Conservation (phyloP, 2,888 invertebrate species). For the Coenonympha glycerion region DNA sequence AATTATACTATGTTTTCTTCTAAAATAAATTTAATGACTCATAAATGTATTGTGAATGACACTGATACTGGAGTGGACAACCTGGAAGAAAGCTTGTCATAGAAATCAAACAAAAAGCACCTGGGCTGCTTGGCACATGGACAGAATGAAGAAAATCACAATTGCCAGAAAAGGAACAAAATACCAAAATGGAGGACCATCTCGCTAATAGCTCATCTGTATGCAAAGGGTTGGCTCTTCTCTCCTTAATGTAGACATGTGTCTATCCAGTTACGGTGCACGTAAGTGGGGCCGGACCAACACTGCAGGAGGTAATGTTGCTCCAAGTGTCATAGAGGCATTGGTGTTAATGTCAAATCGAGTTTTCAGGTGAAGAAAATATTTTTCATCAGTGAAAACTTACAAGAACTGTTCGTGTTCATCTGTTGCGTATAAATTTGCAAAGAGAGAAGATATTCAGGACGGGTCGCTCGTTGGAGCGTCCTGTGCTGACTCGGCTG, state of each 20-base stretch:
- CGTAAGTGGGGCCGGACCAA: slow-evolving; percentile 45
- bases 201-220: slow-evolving; percentile 25
- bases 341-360: slow-evolving; percentile 72
- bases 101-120: slow-evolving; percentile 13
- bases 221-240: slow-evolving; percentile 27
- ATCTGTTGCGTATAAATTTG: slow-evolving; percentile 13
- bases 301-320: slow-evolving; percentile 42
- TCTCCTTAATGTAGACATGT: slow-evolving; percentile 25
- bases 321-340: slow-evolving; percentile 49
- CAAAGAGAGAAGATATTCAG: slow-evolving; percentile 45
- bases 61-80: slow-evolving; percentile 27
- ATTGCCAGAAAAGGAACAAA: slow-evolving; percentile 19
- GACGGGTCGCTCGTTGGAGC: slow-evolving; percentile 62
- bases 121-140: slow-evolving; percentile 5
- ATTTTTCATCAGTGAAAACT: slow-evolving; percentile 26
- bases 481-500: slow-evolving; percentile 61
- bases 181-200: slow-evolving; percentile 25
- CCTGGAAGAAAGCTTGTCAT: slow-evolving; percentile 25
- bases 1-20: not conserved
- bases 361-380: slow-evolving; percentile 70
- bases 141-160: slow-evolving; percentile 19
- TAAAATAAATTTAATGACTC: not conserved
- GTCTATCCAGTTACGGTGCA: slow-evolving; percentile 36
- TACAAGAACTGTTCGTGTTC: slow-evolving; percentile 12
- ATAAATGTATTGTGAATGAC: slow-evolving; percentile 30